These are phyloP conservation scores for Sardina pilchardus DNA, from an alignment of 2,113 vertebrate genomes.

Conservation along the genomic window DNA sequence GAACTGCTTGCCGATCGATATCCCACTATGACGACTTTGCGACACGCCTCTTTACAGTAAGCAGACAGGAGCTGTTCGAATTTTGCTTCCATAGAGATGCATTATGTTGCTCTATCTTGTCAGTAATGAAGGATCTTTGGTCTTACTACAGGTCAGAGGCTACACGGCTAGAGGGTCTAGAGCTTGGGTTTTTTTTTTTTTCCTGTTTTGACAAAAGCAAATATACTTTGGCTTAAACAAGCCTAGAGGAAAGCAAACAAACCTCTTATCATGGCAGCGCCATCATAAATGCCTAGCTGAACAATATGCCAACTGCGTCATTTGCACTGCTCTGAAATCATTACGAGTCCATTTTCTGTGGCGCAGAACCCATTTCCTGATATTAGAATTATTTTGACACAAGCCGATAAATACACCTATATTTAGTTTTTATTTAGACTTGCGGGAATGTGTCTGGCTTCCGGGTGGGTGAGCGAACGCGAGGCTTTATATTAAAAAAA, in stretches of 20 bases:
- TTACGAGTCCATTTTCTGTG: constrained; percentile 18
- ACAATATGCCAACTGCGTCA: constrained; percentile 26
- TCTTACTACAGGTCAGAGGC: background rate
- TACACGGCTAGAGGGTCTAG: background rate
- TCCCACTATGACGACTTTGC: no score
- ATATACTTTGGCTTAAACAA: constrained; percentile 29
- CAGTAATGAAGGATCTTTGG: no score
- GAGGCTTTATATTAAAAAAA: background rate
- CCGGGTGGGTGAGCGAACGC: background rate
- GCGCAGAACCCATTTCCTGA: constrained; percentile 45
- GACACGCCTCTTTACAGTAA: no score
- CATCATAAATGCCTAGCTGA: constrained; percentile 23
- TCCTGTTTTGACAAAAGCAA: constrained; percentile 44
- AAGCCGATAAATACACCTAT: constrained; percentile 43
- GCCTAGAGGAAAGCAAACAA: constrained; percentile 6
- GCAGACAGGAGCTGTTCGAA: no score
- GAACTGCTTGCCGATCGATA: no score
- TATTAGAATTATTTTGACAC: constrained; percentile 39
- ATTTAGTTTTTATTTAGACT: constrained; percentile 36
- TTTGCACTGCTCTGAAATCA: constrained; percentile 27
- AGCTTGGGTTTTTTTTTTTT: constrained; percentile 28
- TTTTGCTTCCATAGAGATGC: no score
- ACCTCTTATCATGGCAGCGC: constrained; percentile 18
- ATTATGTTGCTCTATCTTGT: no score
- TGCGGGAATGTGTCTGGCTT: background rate